Conservation (phyloP, 2,797 vertebrate species). For the Neosilurus mollespiculum region DNA sequence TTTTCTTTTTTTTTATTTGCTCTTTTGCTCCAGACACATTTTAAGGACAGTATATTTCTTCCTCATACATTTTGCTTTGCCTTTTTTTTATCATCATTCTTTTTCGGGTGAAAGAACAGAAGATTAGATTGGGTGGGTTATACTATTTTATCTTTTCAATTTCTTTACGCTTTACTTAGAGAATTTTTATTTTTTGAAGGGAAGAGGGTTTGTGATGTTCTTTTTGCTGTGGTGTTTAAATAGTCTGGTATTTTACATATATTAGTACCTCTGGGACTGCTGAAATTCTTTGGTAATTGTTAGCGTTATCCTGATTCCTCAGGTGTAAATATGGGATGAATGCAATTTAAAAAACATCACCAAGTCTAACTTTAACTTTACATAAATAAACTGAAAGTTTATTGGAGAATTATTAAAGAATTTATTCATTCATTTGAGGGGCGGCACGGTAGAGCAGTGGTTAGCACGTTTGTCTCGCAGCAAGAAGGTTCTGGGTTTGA, state of each 20-base stretch:
- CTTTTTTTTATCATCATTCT: conserved; percentile 32
- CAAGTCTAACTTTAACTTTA: neutral
- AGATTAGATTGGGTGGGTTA: conserved; percentile 41
- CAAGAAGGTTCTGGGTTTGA: no score
- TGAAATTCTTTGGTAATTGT: conserved; percentile 1
- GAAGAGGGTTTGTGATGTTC: conserved; percentile 1
- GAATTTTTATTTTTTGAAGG: conserved; percentile 17
- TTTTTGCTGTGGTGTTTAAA: conserved; percentile 17
- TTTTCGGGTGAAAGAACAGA: conserved; percentile 35
- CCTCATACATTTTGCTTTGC: conserved; percentile 15
- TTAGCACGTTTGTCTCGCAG: no score
- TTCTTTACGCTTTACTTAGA: conserved; percentile 30
- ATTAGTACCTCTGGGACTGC: neutral
- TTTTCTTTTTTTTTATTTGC: conserved; percentile 38
- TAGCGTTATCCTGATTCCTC: neutral
- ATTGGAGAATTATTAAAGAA: neutral
- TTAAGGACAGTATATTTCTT: conserved; percentile 38
- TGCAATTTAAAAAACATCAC: conserved; percentile 15
- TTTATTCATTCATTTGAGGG: no score
- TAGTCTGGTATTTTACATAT: conserved; percentile 1
- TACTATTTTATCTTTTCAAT: conserved; percentile 35
- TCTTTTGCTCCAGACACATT: conserved; percentile 49
- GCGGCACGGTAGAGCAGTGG: no score
- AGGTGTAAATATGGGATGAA: neutral
- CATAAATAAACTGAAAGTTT: conserved; percentile 21